Conservation (phyloP, 1,140 invertebrate genomes). For the Bombus soroeensis region DNA sequence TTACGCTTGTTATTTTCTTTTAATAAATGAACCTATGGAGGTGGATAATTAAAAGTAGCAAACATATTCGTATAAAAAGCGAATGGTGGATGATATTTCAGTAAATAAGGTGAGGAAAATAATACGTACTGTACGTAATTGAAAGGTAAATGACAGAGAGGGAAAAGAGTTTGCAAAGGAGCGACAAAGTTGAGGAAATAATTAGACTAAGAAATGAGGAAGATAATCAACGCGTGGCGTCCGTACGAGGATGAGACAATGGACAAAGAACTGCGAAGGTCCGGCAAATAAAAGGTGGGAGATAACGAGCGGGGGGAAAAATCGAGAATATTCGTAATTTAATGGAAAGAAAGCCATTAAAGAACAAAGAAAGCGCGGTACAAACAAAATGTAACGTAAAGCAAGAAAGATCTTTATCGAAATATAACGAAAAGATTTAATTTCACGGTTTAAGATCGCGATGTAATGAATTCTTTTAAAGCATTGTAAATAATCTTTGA, state of each 20-base stretch:
- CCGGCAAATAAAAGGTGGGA: background rate
- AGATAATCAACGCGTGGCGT: slow-evolving; percentile 16
- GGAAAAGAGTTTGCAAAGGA: background rate
- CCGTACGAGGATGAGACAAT: background rate
- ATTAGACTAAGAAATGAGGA: background rate
- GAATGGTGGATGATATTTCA: background rate
- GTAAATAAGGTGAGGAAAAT: no score
- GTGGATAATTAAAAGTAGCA: no score
- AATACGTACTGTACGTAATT: background rate
- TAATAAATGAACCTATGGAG: no score
- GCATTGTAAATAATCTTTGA: background rate
- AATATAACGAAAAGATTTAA: background rate
- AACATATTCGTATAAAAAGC: background rate
- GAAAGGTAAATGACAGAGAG: background rate
- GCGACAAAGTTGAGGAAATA: background rate
- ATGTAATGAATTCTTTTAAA: no score
- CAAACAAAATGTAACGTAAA: background rate
- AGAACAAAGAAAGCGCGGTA: background rate
- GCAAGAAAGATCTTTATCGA: background rate
- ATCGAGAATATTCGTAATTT: background rate
- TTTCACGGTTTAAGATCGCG: background rate
- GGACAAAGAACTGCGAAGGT: background rate
- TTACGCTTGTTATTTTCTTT: no score
- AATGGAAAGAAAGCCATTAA: background rate
- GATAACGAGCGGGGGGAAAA: background rate